Percentiles rank a stretch among this genome's conserved stretches.
phyloP scores from a whole-genome alignment of 2,113 vertebrate species.

The Elephantulus edwardii region DNA sequence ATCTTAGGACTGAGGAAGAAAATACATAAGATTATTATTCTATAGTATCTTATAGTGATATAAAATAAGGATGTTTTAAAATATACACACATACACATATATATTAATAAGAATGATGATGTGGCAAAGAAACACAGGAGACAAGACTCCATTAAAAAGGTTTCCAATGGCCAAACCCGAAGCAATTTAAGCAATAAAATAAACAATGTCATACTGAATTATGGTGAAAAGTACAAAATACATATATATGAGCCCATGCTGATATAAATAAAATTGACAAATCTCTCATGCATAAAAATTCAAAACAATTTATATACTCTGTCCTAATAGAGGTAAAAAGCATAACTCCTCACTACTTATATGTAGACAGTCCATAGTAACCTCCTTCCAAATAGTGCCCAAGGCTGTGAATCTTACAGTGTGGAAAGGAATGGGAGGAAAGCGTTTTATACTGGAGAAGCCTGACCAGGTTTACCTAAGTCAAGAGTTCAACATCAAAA shows the following conservation, averaged over 20 bases:
- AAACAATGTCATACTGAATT: background rate
- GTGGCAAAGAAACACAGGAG: background rate
- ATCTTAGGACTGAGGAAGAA: background rate
- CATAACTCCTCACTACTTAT: background rate
- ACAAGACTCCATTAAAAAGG: background rate
- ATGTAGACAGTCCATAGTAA: background rate
- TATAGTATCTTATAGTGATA: background rate
- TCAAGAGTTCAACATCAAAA: background rate
- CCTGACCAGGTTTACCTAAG: background rate
- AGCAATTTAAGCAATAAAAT: background rate
- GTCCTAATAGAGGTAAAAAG: background rate
- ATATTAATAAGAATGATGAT: background rate
- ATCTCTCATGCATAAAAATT: background rate
- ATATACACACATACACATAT: background rate
- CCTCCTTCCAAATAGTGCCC: background rate
- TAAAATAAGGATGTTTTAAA: background rate
- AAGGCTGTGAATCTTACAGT: too few relatives aligned
- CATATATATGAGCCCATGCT: background rate
- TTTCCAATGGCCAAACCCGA: background rate
- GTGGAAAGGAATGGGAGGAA: background rate
- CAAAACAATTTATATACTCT: background rate
- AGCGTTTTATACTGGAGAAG: background rate
- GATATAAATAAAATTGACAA: background rate
- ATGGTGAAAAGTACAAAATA: background rate
- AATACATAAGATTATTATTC: background rate